Conservation (phyloP, 2,113 vertebrate genomes). For the Petrocephalus zakoni region DNA sequence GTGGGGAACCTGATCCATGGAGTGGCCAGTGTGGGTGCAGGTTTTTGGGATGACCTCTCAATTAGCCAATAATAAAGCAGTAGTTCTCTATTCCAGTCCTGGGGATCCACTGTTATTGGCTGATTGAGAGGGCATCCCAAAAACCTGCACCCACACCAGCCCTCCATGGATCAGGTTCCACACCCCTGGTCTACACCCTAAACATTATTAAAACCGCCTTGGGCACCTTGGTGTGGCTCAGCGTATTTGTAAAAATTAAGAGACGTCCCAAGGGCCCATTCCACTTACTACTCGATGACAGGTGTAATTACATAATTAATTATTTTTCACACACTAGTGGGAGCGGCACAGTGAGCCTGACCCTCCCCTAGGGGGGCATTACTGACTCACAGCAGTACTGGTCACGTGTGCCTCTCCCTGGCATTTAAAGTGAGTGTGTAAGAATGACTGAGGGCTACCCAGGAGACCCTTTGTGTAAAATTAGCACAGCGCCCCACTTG, state of each 20-base stretch:
- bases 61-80: no score
- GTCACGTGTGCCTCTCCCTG: background rate
- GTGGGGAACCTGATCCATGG: no score
- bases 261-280: background rate
- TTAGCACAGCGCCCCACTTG: background rate
- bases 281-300: background rate
- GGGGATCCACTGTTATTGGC: no score
- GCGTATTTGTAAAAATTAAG: background rate
- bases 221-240: background rate
- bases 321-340: background rate
- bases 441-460: background rate
- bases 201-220: constrained; percentile 2
- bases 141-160: no score
- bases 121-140: no score
- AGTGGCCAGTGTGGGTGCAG: no score
- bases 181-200: background rate
- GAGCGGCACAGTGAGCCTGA: background rate
- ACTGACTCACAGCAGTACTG: background rate
- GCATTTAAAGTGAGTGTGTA: background rate
- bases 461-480: constrained; percentile 5
- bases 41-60: no score
- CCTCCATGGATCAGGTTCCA: no score
- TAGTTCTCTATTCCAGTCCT: no score
- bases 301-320: constrained; percentile 20
- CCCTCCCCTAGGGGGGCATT: background rate